A percentile compares a stretch with the other conserved stretches of the same genome.
These are phyloP conservation scores for Tupaia tana DNA, from an alignment of 2,113 vertebrate species.

Conservation along the genomic window DNA sequence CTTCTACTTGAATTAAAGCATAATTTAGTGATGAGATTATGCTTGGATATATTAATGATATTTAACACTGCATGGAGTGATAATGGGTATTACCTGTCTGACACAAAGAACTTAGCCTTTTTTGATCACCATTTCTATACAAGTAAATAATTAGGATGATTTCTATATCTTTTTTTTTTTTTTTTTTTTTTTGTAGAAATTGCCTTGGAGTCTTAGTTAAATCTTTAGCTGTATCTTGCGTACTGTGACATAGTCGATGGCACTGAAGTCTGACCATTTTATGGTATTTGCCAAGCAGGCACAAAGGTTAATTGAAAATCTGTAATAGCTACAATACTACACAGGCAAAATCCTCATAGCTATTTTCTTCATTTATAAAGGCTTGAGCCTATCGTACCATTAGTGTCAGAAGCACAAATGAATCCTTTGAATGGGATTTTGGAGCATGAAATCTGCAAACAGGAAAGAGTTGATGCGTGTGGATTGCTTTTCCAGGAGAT, in stretches of 20 bases:
- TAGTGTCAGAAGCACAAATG: conserved; percentile 71
- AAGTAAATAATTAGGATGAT: conserved; percentile 43
- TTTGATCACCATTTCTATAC: conserved; percentile 49
- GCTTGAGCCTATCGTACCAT: conserved; percentile 50
- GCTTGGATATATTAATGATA: background rate
- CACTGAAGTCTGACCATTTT: conserved; percentile 39
- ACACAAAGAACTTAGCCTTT: conserved; percentile 26
- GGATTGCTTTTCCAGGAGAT: conserved; percentile 56
- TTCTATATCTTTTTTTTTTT: background rate
- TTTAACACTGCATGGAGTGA: background rate
- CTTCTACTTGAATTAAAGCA: conserved; percentile 17
- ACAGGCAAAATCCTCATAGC: conserved; percentile 60
- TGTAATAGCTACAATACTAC: conserved; percentile 58
- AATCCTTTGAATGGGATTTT: conserved; percentile 66
- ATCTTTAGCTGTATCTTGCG: conserved; percentile 43
- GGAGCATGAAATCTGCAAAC: conserved; percentile 37
- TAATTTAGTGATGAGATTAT: conserved; percentile 31
- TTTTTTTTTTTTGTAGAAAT: background rate
- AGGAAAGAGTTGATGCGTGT: conserved; percentile 9
- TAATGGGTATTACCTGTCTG: conserved; percentile 17
- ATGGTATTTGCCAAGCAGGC: conserved; percentile 31
- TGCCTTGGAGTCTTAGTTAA: conserved; percentile 25
- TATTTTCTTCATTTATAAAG: conserved; percentile 50
- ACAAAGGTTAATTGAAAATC: conserved; percentile 72
- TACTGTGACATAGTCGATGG: background rate